phyloP scores from a whole-genome alignment of 2,113 vertebrate species.

The Gymnocephalus cernua region DNA sequence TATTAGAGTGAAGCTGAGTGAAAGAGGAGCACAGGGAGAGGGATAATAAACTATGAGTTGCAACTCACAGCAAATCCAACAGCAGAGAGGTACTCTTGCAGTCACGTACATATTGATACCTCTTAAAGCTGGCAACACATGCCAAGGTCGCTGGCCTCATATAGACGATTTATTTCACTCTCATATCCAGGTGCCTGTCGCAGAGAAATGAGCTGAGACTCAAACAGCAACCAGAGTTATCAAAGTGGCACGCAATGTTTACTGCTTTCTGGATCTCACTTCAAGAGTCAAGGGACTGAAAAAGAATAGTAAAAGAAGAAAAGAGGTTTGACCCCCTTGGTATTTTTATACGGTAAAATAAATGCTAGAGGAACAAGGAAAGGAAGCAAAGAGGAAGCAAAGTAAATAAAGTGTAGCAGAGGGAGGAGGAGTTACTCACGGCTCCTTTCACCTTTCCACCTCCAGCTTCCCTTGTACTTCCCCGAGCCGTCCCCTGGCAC shows the following conservation, averaged over 20 bases:
- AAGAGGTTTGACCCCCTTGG: background rate
- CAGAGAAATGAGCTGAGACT: constrained; percentile 58
- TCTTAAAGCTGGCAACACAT: constrained; percentile 48
- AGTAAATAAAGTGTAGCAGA: constrained; percentile 2
- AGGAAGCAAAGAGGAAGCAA: background rate
- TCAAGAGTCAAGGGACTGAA: constrained; percentile 6
- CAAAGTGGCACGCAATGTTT: constrained; percentile 44
- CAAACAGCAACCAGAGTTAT: constrained; percentile 48
- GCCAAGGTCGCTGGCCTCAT: constrained; percentile 57
- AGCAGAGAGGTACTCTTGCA: constrained; percentile 51
- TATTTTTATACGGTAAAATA: background rate
- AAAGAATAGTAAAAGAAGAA: constrained; percentile 6
- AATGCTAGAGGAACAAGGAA: background rate
- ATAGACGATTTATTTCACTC: constrained; percentile 58
- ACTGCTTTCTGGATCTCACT: constrained; percentile 37
- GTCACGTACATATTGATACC: constrained; percentile 48
- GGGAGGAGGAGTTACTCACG: constrained; percentile 87
- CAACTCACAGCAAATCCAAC: constrained; percentile 55
- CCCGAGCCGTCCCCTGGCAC: constrained; percentile 81
- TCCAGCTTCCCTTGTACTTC: constrained; percentile 89
- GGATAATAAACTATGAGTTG: constrained; percentile 63
- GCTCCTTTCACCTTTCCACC: constrained; percentile 95
- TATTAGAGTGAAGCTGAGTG: constrained; percentile 56
- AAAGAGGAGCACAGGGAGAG: constrained; percentile 26
- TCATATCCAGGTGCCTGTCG: constrained; percentile 51